Base-by-base conservation (phyloP, 2,888 invertebrate species). In the Ethmia dodecea region DNA sequence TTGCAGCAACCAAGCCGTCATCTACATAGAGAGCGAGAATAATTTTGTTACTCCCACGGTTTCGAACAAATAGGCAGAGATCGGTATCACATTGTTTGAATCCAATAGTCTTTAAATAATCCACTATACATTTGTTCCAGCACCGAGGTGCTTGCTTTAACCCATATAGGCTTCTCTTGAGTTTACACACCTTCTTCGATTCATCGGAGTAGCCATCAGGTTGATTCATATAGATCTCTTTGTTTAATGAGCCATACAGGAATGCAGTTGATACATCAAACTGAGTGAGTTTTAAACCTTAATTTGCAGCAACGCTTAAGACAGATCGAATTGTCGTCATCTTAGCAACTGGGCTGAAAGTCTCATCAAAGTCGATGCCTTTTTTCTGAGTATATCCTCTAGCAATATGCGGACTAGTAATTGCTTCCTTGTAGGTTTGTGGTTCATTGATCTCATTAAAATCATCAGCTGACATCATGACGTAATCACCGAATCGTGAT, bases 131-230 rank as follows among this genome's bases (percentile, higher is more conserved):
- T 2, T 10, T 16, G 18, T 45, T 39, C 42, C 42, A 42, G 18
- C 37, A 34, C 16, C 22, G 12, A 8, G 37, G 37, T 8, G 44
- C 39, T 28, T 45, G 40, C 26, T 45, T 40, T 2, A 44, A 13
- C 1, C 45, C 40, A 12, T 45, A 45, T 20, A 45, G 18, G 10
- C 39, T 41, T 35, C 33, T 30, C n/a, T 42, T 38, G 13, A 43
- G 12, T 8, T 33, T 28, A 14, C 38, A 45, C 3, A 41, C 37
- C 11, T 30, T 9, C 10, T 13, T 12, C 4, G 34, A 26, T n/a
- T 37, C 39, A 18, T 37, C 35, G 15, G 25, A 8, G 14, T 26
- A 37, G 1, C 28, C 33, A 20, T 40, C 36, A 4, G 40, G 43
- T 18, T 28, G 31, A 33, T 20, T 4, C 40, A 40, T 40, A 13